A percentile compares a stretch with the other conserved stretches of the same genome.
phyloP scores from a whole-genome alignment of 1,140 invertebrate genomes.

The Calliopsis andreniformis region DNA sequence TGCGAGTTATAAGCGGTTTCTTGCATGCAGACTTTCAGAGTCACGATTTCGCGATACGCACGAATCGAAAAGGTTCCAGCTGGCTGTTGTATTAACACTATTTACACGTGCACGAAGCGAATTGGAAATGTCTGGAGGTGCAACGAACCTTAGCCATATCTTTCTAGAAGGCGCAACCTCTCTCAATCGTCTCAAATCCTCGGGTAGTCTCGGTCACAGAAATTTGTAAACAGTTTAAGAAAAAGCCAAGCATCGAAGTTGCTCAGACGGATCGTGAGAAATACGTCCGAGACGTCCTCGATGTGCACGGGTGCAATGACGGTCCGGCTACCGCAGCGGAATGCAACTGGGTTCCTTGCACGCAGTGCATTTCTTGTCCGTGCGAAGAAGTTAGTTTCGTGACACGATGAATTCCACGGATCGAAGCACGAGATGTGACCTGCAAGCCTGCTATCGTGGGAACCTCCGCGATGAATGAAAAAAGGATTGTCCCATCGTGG shows the following conservation, averaged over 20 bases:
- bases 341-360: slow-evolving; percentile 38
- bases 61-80: slow-evolving; percentile 17
- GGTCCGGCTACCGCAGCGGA: slow-evolving; percentile 21
- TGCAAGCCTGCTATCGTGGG: slow-evolving; percentile 5
- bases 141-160: slow-evolving; percentile 12
- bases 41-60: background rate
- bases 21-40: background rate
- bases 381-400: slow-evolving; percentile 37
- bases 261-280: slow-evolving; percentile 51
- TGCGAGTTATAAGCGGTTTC: background rate
- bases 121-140: slow-evolving; percentile 22
- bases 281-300: slow-evolving; percentile 26
- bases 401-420: slow-evolving; percentile 47
- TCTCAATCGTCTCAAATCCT: no score
- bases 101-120: background rate
- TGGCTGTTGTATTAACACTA: background rate
- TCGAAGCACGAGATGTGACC: slow-evolving; percentile 9
- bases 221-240: background rate
- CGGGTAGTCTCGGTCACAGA: no score
- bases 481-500: background rate
- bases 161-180: background rate
- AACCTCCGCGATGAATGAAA: background rate
- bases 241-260: slow-evolving; percentile 36
- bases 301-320: background rate
- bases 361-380: slow-evolving; percentile 40